These are phyloP conservation scores for Chaenogobius annularis DNA, from an alignment of 2,113 vertebrate genomes.

Conservation along the genomic window DNA sequence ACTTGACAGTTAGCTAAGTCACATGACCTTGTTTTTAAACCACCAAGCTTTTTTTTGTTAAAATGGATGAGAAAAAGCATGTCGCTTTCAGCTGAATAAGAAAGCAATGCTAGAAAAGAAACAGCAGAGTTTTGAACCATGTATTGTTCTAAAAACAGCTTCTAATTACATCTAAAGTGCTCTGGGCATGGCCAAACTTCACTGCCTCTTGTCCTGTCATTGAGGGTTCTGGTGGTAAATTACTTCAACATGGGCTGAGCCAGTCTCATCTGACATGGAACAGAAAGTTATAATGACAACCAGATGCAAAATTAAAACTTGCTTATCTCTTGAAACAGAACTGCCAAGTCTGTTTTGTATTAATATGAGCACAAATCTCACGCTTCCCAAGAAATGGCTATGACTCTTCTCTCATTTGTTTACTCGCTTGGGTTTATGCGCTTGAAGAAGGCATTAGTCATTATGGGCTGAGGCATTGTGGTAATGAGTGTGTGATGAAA, in stretches of 20 bases:
- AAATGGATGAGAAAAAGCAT: slow-evolving; percentile 12
- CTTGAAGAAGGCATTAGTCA: slow-evolving; percentile 25
- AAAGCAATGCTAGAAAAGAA: background rate
- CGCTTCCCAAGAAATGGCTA: background rate
- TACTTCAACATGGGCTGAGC: slow-evolving; percentile 40
- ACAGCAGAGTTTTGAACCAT: slow-evolving; percentile 36
- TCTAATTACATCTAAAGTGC: slow-evolving; percentile 54
- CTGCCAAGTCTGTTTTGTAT: background rate
- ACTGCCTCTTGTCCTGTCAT: slow-evolving; percentile 54
- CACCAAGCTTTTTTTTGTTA: slow-evolving; percentile 8
- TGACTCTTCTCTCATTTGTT: background rate
- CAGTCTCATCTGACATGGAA: background rate
- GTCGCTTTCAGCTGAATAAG: background rate
- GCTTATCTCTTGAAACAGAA: background rate
- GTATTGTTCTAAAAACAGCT: slow-evolving; percentile 49
- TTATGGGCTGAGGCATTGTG: slow-evolving; percentile 34
- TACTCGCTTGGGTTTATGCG: background rate
- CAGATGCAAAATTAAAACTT: background rate
- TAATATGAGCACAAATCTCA: background rate
- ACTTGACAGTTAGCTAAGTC: slow-evolving; percentile 18
- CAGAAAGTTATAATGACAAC: background rate
- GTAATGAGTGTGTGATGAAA: slow-evolving; percentile 28
- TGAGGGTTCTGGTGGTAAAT: slow-evolving; percentile 65
- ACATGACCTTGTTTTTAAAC: slow-evolving; percentile 14
- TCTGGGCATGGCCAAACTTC: slow-evolving; percentile 22